Evolutionary conservation across 2,113 vertebrate genomes (phyloP), one percentile per base, ranked within the genome.

Genomic region (Callipepla californica): DNA sequence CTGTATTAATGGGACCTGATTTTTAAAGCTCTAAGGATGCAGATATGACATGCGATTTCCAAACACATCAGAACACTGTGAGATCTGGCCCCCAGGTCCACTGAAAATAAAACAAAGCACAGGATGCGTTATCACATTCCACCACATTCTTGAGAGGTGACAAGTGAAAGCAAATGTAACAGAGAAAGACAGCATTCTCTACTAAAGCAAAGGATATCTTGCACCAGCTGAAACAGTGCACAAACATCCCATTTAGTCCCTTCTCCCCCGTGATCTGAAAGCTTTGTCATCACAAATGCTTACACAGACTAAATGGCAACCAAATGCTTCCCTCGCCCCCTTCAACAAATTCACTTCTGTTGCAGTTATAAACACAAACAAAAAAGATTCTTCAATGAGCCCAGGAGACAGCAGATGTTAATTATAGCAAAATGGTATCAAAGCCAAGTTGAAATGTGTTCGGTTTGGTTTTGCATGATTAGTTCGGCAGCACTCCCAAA

Each of bases 381-480:
- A 84, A 88, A 93, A 96, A 78, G 36, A 66, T 65, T 76, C 68
- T 85, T 90, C 70, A 69, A 7, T 47, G 65, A 92, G 78, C 81
- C 83, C 78, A 57, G 87, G 59, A 95, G 80, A 96, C 61, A 91
- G 70, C 91, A 97, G 95, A 96, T 94, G 92, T 96, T 96, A 94
- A 90, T 90, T 90, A 87, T 38, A 96, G 89, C n/a, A 90, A 94
- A 96, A 94, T 26, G 12, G 55, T 66, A 95, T 92, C 83, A 70
- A 94, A 89, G 91, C 62, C 85, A 89, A 92, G 81, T 58, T 51
- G 75, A 82, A 86, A 92, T 91, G 80, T 50, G 28, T 80, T 81
- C 50, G 63, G 63, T 70, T 91, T 62, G 34, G 78, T 63, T 81
- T 92, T 95, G 80, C 70, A 66, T 74, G 21, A 92, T 95, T 94